phyloP scores from a whole-genome alignment of 2,888 invertebrate species.

The Amiota minor region DNA sequence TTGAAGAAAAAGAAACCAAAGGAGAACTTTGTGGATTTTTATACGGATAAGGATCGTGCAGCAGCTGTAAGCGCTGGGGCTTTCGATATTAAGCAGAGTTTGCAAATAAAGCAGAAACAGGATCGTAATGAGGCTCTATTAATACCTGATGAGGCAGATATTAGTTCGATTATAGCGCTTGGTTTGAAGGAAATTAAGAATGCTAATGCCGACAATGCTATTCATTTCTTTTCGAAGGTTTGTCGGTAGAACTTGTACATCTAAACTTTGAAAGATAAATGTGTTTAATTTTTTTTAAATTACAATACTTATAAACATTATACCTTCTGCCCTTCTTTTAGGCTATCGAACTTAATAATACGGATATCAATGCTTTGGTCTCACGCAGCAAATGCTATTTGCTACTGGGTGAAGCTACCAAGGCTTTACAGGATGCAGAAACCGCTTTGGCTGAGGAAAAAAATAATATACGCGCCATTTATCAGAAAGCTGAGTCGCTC shows the following conservation, averaged over 20 bases:
- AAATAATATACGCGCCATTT: constrained; percentile 82
- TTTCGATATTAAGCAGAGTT: constrained; percentile 89
- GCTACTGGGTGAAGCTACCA: constrained; percentile 86
- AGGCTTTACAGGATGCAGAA: constrained; percentile 86
- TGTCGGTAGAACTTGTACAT: not conserved
- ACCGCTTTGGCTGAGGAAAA: constrained; percentile 83
- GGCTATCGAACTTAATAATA: constrained; percentile 90
- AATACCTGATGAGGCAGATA: constrained; percentile 86
- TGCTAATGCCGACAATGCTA: constrained; percentile 82
- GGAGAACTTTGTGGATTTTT: constrained; percentile 80
- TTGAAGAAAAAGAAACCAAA: constrained; percentile 69
- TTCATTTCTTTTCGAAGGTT: constrained; percentile 86
- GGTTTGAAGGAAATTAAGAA: constrained; percentile 85
- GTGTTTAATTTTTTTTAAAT: not conserved
- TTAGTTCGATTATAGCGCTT: constrained; percentile 83
- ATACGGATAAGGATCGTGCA: constrained; percentile 92
- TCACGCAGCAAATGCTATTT: constrained; percentile 92
- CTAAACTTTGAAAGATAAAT: not conserved
- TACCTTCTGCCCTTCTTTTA: constrained; percentile 73
- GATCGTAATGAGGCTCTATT: constrained; percentile 83
- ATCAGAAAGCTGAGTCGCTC: constrained; percentile 92
- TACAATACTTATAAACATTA: too few species aligned
- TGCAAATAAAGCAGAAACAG: constrained; percentile 85
- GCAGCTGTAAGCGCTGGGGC: constrained; percentile 86
- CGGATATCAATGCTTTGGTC: constrained; percentile 89